phyloP scores from a whole-genome alignment of 1,140 invertebrate species.

The Habropoda laboriosa region DNA sequence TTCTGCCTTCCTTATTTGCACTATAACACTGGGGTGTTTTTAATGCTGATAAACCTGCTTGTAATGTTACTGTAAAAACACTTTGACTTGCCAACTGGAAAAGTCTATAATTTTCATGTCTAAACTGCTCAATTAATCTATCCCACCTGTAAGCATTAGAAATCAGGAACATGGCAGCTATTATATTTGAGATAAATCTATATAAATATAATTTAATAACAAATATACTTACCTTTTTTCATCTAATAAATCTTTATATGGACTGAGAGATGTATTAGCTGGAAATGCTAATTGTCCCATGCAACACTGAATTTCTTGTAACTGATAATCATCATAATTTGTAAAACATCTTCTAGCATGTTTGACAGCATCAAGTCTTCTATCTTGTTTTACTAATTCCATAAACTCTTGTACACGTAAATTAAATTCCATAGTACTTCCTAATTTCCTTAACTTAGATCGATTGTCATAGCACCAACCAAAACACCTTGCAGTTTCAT shows the following conservation, averaged over 20 bases:
- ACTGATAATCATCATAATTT: conserved; percentile 91
- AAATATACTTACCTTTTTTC: conserved; percentile 76
- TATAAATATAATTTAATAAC: conserved; percentile 5
- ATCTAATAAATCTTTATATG: conserved; percentile 87
- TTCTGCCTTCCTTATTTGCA: conserved; percentile 84
- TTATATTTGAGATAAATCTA: not conserved
- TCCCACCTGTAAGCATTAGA: conserved; percentile 85
- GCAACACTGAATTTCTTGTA: conserved; percentile 94
- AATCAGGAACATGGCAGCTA: not conserved
- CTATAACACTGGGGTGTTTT: conserved; percentile 96
- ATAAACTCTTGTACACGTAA: conserved; percentile 96
- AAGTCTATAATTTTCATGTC: conserved; percentile 95
- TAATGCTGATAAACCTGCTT: conserved; percentile 96
- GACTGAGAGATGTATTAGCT: conserved; percentile 87
- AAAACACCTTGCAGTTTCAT: conserved; percentile 94
- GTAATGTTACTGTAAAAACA: conserved; percentile 94
- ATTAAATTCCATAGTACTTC: conserved; percentile 95
- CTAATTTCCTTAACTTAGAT: conserved; percentile 96
- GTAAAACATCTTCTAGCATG: conserved; percentile 97
- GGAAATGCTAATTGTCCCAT: conserved; percentile 98
- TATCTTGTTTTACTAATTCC: conserved; percentile 93
- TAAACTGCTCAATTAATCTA: conserved; percentile 93
- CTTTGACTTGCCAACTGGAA: conserved; percentile 96
- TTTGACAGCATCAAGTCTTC: conserved; percentile 94
- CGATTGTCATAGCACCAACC: conserved; percentile 99